Evolutionary conservation across 2,797 vertebrate genomes (phyloP), one percentile per base, ranked within the genome.

Genomic region (Peromyscus nudipes): DNA sequence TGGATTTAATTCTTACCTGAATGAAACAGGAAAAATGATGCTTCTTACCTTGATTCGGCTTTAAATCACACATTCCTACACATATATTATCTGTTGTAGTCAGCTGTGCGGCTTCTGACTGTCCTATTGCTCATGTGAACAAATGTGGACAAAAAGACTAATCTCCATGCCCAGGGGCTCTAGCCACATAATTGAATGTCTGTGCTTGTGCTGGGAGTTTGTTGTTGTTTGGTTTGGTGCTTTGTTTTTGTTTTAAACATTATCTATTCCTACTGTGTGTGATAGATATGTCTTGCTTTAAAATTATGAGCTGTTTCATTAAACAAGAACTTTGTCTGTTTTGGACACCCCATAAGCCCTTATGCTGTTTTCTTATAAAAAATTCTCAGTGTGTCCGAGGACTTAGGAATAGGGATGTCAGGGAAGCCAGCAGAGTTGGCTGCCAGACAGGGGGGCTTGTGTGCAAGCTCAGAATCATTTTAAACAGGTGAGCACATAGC

Each of bases 1-100:
- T 95, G 91, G 95, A 91, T 95, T 94, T 97, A 87, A 96, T 95
- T 97, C 88, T 95, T 95, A 92, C 83, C 43, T 92, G 91, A 81
- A 89, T 85, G 76, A 92, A 95, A 93, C 13, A 89, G 92, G 73
- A 64, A 96, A 92, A 96, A 46, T 81, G 89, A 57, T 69, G 37
- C 86, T 87, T 91, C 64, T 96, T 82, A 16, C 49, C 89, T 90
- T 87, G 80, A 73, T 90, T 95, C 92, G 65, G 84, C 92, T 96
- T 82, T 98, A 84, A 95, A 65, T 93, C 83, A 80, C 55, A 64
- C 55, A 40, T 86, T 80, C 77, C 79, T 67, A 73, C 91, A 67
- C 55, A 43, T 60, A 84, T 87, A 93, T 79, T 75, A 79, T 94
- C 86, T 55, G 37, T 92, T 93, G 11, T 71, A 83, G 87, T 92